Evolutionary conservation across 2,113 vertebrate genomes (phyloP), one percentile per base, ranked within the genome.

Genomic region (Thalassoma bifasciatum): DNA sequence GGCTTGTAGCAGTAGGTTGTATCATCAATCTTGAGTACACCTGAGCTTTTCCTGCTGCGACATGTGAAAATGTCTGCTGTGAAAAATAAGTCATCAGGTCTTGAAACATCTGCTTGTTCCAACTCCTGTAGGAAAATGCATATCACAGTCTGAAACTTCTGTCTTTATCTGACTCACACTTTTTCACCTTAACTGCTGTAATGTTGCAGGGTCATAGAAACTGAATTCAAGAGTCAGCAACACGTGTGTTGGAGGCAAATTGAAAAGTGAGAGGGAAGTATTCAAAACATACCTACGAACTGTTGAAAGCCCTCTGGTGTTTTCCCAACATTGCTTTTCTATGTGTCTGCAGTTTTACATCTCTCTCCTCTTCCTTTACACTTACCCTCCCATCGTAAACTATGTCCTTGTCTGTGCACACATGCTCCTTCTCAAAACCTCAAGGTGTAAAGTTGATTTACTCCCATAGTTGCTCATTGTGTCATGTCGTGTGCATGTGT

Each of bases 401-500:
- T 46, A 56, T 21, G 82, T 81, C 80, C 78, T 71, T 85, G 80
- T 71, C 71, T 63, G 57, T 10, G 14, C 36, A 42, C 63, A 63
- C 67, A 81, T 51, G 64, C 72, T 72, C 61, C 71, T 59, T 83
- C 53, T 76, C 52, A 72, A 87, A 82, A 77, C 65, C 72, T 64
- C 10, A 26, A 58, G 71, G 63, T 87, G 75, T 80, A 83, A 76
- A 80, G 70, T 73, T 80, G 87, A 88, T 89, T 84, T 89, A 87
- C 58, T 76, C 67, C 46, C 73, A 57, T 71, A 77, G 54, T 66
- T 63, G 36, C 67, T 63, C 1, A 5, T 24, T 14, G 37, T 17
- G 60, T 56, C 58, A n/a, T n/a, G n/a, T 68, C 38, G 1, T 50
- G 36, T 30, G 1, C 63, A 23, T 75, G 57, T 36, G 52, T 36